Conservation (phyloP, 2,113 vertebrate species). For the Cyprinodon brontotheroides region DNA sequence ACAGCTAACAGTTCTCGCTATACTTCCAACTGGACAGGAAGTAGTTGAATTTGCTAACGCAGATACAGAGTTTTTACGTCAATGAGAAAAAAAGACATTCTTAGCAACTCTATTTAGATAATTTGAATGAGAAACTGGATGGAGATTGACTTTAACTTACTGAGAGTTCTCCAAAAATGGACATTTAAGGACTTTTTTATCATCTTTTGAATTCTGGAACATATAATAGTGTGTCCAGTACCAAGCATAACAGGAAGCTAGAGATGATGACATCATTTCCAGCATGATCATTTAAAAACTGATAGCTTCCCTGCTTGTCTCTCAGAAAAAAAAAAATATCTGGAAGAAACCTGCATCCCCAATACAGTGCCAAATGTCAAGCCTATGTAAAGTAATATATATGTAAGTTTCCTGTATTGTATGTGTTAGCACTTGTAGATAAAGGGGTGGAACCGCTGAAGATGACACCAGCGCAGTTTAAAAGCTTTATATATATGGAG, state of each 20-base stretch:
- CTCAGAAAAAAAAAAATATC: background rate
- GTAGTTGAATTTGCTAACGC: constrained; percentile 80
- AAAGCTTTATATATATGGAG: too few relatives aligned
- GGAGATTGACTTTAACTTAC: background rate
- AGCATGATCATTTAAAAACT: constrained; percentile 58
- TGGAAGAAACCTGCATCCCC: too few relatives aligned
- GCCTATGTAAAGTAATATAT: background rate
- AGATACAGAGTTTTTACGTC: constrained; percentile 82
- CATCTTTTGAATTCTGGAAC: background rate
- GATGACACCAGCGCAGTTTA: constrained; percentile 40
- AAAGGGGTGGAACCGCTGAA: constrained; percentile 37
- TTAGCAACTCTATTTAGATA: constrained; percentile 79
- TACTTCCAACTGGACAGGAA: constrained; percentile 84
- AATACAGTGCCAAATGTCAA: too few relatives aligned
- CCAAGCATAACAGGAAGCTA: constrained; percentile 70
- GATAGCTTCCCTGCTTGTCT: constrained; percentile 40
- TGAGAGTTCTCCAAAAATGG: background rate
- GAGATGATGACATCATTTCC: constrained; percentile 61
- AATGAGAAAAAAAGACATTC: constrained; percentile 79
- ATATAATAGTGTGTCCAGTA: constrained; percentile 40
- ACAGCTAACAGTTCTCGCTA: constrained; percentile 34
- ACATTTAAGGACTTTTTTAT: background rate
- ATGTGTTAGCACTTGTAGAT: constrained; percentile 30
- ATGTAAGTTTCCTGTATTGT: constrained; percentile 7
- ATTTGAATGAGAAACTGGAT: constrained; percentile 21